Base-by-base conservation (phyloP, 2,888 invertebrate genomes). In the Exocentrus adspersus region DNA sequence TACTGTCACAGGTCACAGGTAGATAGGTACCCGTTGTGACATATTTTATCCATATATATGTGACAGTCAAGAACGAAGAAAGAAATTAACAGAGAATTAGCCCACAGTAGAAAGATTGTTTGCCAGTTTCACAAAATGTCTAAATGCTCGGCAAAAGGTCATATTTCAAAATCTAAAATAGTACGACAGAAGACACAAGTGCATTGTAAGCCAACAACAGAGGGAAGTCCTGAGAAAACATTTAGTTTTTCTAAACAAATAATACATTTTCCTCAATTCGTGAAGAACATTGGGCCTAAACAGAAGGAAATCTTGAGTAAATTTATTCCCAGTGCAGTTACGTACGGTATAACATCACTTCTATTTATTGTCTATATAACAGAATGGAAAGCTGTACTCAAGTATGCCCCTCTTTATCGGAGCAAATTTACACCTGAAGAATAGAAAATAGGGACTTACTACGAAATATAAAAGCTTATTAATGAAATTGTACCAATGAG, bases 151-250 rank as follows among this genome's bases (percentile, higher is more conserved):
- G 37, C 52, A 46, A 14, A 14, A 42, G 62, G 58, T 6, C 62
- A 62, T 37, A 14, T 58, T 46, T 62, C 62, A 5, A 58, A 53
- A 20, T 24, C 52, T 1, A 62, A 53, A 62, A 62, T 62, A 46
- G 42, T 62, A 9, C 28, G 37, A 12, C n/a, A n/a, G n/a, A 43
- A 52, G 42, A 48, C 16, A 14, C 51, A 62, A 14, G 14, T 32
- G n/a, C 45, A 24, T 1, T 10, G 14, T 28, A 24, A 24, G 7
- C 7, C 24, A 7, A 24, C 3, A 7, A 7, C 24, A 24, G 24
- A 43, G 17, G 19, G 17, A 46, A 9, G 2, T n/a, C n/a, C 10
- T 9, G 7, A 16, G 12, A 9, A 9, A 3, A 24, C 3, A 24
- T 24, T 24, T 24, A 24, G 24, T 7, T 24, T 24, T 24, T 24